These are phyloP conservation scores for Hesperophylax magnus DNA, from an alignment of 1,140 invertebrate genomes.

Conservation along the genomic window DNA sequence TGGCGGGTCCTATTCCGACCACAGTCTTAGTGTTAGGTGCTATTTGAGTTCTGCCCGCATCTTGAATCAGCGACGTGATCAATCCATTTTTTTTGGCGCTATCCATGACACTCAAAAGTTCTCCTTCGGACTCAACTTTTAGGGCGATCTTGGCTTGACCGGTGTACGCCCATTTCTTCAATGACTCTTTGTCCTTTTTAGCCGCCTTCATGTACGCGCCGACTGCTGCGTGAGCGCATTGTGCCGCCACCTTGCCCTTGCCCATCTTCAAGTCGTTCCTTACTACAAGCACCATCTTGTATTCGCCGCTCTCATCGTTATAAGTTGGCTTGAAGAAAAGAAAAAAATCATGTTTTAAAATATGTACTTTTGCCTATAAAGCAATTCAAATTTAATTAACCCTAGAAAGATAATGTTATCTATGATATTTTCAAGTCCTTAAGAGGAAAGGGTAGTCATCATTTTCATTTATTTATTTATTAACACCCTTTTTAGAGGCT, in stretches of 20 bases:
- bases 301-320: conserved; percentile 67
- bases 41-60: conserved; percentile 94
- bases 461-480: too few species aligned
- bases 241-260: conserved; percentile 94
- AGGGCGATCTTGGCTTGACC: conserved; percentile 90
- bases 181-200: conserved; percentile 73
- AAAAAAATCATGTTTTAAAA: background rate
- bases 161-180: conserved; percentile 82
- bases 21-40: conserved; percentile 89
- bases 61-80: conserved; percentile 81
- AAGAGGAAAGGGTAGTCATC: too few species aligned
- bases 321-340: background rate
- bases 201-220: conserved; percentile 82
- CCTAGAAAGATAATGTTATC: too few species aligned
- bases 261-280: conserved; percentile 94
- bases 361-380: background rate
- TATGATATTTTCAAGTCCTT: too few species aligned
- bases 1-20: conserved; percentile 90
- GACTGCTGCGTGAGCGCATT: conserved; percentile 92
- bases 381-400: background rate
- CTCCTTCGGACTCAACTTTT: conserved; percentile 79
- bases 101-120: conserved; percentile 76
- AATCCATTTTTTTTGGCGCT: conserved; percentile 80
- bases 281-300: conserved; percentile 89
- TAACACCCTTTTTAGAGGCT: too few species aligned